Evolutionary conservation across 2,797 vertebrate genomes (phyloP), one percentile per base, ranked within the genome.

Genomic region (Rousettus madagascariensis): DNA sequence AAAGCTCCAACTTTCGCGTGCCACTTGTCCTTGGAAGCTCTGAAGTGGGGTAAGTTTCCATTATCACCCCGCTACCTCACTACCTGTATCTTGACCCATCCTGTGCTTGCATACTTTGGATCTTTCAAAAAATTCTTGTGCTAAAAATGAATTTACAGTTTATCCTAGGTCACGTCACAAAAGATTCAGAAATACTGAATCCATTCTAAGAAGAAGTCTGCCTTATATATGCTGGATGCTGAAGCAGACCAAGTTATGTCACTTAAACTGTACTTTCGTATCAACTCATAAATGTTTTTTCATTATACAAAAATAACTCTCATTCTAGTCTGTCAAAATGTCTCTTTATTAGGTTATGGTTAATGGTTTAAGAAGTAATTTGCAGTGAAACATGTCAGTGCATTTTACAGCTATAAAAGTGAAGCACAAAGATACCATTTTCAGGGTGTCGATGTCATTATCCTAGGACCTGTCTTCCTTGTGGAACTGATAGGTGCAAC

Each of bases 331-430:
- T 91, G 77, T 95, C 95, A 97, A 96, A 95, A 94, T 5, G 7
- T 61, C 43, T 22, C 80, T 90, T 97, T 89, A 95, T 86, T 86
- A 75, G 85, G 77, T 66, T 94, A 74, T 80, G 82, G 95, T 89
- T 97, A 97, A 97, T 86, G 92, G 77, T 94, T 96, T 86, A 41
- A 66, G 49, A 79, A 87, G 51, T 78, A 43, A 92, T 97, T 94
- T 88, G 90, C 96, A 96, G 24, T 33, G 90, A 96, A 97, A 97
- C 92, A 85, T 38, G 13, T 69, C 92, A 69, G 84, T 3, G 90
- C 84, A 89, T 97, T 97, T 96, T 93, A 95, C 28, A 92, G 86
- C 78, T 55, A 68, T 83, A 79, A 92, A 87, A 91, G 82, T 96
- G 43, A 26, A 86, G 65, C 83, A 66, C 28, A 10, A 65, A 78